phyloP scores from a whole-genome alignment of 2,888 invertebrate genomes.

The Salticus scenicus region DNA sequence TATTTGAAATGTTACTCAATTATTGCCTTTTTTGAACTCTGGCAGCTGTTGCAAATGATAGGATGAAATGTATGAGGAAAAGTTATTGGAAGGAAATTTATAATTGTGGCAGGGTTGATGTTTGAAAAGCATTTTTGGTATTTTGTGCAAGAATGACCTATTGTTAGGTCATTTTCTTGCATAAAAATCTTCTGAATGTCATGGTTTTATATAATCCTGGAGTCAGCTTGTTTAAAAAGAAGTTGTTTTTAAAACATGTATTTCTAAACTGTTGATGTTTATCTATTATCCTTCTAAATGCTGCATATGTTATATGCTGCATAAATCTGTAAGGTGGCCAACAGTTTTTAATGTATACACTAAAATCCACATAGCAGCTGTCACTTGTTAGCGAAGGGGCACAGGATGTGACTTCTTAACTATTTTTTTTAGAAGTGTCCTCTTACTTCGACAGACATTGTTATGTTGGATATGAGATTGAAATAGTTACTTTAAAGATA shows the following conservation, averaged over 20 bases:
- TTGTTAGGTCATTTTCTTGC: not conserved
- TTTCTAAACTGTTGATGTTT: conserved; percentile 51
- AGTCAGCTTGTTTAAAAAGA: conserved; percentile 37
- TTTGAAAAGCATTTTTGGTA: conserved; percentile 39
- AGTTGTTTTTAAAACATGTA: conserved; percentile 42
- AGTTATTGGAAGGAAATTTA: conserved; percentile 22
- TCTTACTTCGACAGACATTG: conserved; percentile 58
- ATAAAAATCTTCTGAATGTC: conserved; percentile 26
- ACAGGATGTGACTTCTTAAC: conserved; percentile 29
- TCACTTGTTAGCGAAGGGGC: conserved; percentile 65
- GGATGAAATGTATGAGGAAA: conserved; percentile 17
- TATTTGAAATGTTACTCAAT: conserved; percentile 62
- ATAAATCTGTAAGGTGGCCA: conserved; percentile 3
- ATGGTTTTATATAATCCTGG: conserved; percentile 10
- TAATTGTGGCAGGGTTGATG: conserved; percentile 33
- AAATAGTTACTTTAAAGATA: conserved; percentile 53
- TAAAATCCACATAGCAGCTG: conserved; percentile 51
- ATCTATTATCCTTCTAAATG: not conserved
- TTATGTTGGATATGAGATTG: conserved; percentile 65
- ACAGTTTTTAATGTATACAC: conserved; percentile 29
- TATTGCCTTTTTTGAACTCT: conserved; percentile 57
- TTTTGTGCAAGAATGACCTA: conserved; percentile 2
- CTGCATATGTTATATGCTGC: conserved; percentile 16
- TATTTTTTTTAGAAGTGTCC: conserved; percentile 54
- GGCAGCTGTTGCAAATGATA: conserved; percentile 64